Evolutionary conservation across 2,797 vertebrate species (phyloP).

Genomic region (Sebastes elongatus): DNA sequence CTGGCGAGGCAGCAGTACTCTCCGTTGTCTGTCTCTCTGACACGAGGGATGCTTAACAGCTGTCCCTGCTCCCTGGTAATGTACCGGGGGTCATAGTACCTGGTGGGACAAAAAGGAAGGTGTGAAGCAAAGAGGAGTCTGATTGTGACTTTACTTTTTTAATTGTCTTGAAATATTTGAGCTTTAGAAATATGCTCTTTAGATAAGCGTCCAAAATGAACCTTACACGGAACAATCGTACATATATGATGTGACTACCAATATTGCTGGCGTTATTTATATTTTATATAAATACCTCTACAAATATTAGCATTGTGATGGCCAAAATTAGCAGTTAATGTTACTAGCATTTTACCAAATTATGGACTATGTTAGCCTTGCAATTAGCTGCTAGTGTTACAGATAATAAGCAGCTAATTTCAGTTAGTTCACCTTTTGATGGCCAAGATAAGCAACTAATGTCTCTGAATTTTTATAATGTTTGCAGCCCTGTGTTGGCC

Average conservation of each 20-base stretch:
- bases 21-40: constrained; percentile 91
- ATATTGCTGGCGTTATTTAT: neutral
- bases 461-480: no score
- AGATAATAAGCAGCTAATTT: no score
- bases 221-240: neutral
- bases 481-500: no score
- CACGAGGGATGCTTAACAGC: constrained; percentile 91
- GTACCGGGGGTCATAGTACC: constrained; percentile 92
- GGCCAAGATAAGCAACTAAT: no score
- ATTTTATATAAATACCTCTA: neutral
- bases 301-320: neutral
- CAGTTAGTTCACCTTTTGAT: no score
- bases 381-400: no score
- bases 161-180: no score
- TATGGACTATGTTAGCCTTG: neutral
- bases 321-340: neutral
- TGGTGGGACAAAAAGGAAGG: constrained; percentile 50
- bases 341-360: neutral
- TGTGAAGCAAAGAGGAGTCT: neutral
- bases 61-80: constrained; percentile 91
- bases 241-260: neutral
- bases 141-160: neutral
- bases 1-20: constrained; percentile 93
- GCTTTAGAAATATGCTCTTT: neutral
- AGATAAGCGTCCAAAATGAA: neutral